A percentile compares a stretch with the other conserved stretches of the same genome.
phyloP scores from a whole-genome alignment of 2,113 vertebrate species.

The Paracyprichromis sp. region DNA sequence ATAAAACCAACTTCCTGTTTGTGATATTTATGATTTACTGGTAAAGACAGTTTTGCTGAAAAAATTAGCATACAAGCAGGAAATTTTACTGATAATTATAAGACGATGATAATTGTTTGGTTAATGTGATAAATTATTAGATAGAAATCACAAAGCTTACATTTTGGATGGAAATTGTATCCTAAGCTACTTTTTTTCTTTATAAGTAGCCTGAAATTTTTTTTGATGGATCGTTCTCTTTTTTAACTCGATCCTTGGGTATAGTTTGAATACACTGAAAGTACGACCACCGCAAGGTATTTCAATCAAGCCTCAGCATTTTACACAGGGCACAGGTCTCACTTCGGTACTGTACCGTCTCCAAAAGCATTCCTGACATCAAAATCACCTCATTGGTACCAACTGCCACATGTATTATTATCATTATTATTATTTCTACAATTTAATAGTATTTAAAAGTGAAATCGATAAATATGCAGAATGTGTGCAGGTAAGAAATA shows the following conservation, averaged over 20 bases:
- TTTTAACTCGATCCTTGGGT: neutral
- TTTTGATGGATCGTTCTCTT: neutral
- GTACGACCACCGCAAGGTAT: neutral
- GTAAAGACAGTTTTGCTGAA: neutral
- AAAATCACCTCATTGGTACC: neutral
- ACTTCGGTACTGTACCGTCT: neutral
- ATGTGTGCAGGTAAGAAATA: neutral
- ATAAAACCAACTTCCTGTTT: neutral
- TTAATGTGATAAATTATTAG: neutral
- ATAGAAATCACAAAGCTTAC: neutral
- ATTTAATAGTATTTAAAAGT: neutral
- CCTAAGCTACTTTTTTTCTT: neutral
- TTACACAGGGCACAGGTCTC: neutral
- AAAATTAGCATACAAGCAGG: neutral
- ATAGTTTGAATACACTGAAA: neutral
- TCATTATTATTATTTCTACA: neutral
- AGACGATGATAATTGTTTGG: neutral
- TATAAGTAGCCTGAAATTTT: neutral
- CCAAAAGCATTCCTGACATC: neutral
- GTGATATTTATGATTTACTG: neutral
- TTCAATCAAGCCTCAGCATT: conserved; percentile 4
- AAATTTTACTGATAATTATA: neutral
- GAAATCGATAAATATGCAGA: neutral
- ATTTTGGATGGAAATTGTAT: neutral
- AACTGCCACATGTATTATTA: neutral